These are phyloP conservation scores for Bombus superbus DNA, from an alignment of 1,140 invertebrate species.

Conservation along the genomic window DNA sequence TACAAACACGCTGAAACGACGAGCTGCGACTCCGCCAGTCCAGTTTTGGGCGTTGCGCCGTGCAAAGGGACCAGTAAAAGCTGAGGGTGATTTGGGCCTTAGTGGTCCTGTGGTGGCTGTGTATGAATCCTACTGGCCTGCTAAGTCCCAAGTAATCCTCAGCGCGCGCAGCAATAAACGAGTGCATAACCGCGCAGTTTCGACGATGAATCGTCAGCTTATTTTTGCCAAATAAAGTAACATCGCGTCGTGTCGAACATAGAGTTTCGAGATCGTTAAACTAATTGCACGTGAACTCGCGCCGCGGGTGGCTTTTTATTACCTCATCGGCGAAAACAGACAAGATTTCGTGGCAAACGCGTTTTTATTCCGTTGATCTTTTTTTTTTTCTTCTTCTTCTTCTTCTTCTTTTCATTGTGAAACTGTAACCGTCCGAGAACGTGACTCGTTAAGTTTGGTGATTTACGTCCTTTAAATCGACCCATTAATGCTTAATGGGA, in stretches of 20 bases:
- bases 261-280: conserved; percentile 50
- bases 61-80: conserved; percentile 12
- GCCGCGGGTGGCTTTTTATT: conserved; percentile 51
- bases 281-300: conserved; percentile 64
- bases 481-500: background rate
- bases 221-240: background rate
- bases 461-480: background rate
- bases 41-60: conserved; percentile 17
- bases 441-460: conserved; percentile 1
- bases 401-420: too few species aligned
- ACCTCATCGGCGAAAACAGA: background rate
- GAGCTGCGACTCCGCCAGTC: conserved; percentile 8
- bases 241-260: background rate
- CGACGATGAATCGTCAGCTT: background rate
- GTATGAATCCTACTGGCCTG: conserved; percentile 82
- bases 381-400: too few species aligned
- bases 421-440: background rate
- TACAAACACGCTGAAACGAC: conserved; percentile 13
- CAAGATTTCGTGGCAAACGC: background rate
- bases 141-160: conserved; percentile 82
- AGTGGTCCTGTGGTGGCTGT: conserved; percentile 81
- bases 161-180: conserved; percentile 53
- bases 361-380: background rate
- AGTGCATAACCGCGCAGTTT: background rate
- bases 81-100: conserved; percentile 78